phyloP scores from a whole-genome alignment of 2,888 invertebrate species.

The Platynereis dumerilii region DNA sequence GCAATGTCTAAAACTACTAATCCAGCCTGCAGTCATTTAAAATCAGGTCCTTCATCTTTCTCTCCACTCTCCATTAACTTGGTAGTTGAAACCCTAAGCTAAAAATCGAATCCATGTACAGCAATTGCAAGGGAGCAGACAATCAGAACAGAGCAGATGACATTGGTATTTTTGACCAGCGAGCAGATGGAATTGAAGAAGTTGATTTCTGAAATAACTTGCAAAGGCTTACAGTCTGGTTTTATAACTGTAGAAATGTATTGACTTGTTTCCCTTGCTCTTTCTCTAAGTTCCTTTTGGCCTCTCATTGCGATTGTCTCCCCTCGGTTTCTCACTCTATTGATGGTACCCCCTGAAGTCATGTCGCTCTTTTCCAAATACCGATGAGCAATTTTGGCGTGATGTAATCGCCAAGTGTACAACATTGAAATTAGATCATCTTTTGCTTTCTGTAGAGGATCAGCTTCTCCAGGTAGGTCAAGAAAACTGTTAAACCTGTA shows the following conservation, averaged over 20 bases:
- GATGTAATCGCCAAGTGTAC: slow-evolving; percentile 15
- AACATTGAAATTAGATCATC: slow-evolving; percentile 17
- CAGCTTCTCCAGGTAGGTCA: not conserved
- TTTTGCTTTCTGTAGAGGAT: slow-evolving; percentile 11
- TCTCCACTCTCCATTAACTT: too few species aligned
- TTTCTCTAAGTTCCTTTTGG: slow-evolving; percentile 9
- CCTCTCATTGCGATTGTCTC: slow-evolving; percentile 9
- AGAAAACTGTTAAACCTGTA: slow-evolving; percentile 19
- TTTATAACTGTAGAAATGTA: not conserved
- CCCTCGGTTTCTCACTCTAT: not conserved
- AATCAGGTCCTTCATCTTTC: too few species aligned
- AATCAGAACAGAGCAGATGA: too few species aligned
- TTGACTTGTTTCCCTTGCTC: slow-evolving; percentile 13
- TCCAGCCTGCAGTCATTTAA: too few species aligned
- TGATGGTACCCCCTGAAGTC: slow-evolving; percentile 14
- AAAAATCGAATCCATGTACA: too few species aligned
- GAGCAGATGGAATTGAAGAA: too few species aligned
- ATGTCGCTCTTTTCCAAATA: slow-evolving; percentile 9
- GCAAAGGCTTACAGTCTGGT: too few species aligned
- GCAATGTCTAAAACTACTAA: too few species aligned
- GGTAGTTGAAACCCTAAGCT: too few species aligned
- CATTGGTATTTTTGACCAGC: too few species aligned
- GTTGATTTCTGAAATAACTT: too few species aligned
- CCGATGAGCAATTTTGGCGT: slow-evolving; percentile 10
- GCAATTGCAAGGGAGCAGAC: too few species aligned